Conservation (phyloP, 2,797 vertebrate species). For the Acestrorhynchus altus region DNA sequence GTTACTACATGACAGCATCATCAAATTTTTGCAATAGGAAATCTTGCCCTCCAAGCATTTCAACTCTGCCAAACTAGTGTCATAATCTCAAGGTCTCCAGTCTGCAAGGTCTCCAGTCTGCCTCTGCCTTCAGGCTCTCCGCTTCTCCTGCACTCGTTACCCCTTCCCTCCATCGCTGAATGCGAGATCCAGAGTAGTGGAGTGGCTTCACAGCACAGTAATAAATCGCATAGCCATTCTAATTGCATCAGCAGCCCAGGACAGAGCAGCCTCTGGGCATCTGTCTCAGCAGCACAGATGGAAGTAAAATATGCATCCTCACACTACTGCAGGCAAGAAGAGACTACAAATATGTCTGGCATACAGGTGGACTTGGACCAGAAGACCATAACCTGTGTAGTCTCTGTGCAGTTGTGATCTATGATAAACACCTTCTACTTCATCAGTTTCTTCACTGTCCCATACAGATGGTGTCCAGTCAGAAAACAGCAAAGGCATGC, state of each 20-base stretch:
- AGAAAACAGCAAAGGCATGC: not conserved
- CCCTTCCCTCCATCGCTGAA: not conserved
- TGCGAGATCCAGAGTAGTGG: constrained; percentile 10
- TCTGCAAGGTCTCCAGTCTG: not conserved
- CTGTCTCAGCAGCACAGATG: constrained; percentile 35
- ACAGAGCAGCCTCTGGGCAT: constrained; percentile 39
- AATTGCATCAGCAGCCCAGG: constrained; percentile 50
- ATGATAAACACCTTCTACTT: not conserved
- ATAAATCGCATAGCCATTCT: constrained; percentile 46
- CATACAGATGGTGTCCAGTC: not conserved
- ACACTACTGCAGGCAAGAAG: not conserved
- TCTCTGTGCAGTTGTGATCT: constrained; percentile 8
- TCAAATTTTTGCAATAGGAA: not conserved
- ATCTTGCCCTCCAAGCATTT: not conserved
- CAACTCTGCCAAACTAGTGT: not conserved
- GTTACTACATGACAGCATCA: no score
- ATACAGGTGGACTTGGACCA: not conserved
- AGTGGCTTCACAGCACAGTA: constrained; percentile 34
- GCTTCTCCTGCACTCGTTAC: not conserved
- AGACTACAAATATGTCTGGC: not conserved
- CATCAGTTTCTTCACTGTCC: not conserved
- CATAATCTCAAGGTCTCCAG: not conserved
- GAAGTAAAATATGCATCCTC: constrained; percentile 18
- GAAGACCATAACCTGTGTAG: not conserved
- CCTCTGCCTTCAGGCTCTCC: not conserved